Conservation (phyloP, 2,113 vertebrate genomes). For the Shinisaurus crocodilurus region DNA sequence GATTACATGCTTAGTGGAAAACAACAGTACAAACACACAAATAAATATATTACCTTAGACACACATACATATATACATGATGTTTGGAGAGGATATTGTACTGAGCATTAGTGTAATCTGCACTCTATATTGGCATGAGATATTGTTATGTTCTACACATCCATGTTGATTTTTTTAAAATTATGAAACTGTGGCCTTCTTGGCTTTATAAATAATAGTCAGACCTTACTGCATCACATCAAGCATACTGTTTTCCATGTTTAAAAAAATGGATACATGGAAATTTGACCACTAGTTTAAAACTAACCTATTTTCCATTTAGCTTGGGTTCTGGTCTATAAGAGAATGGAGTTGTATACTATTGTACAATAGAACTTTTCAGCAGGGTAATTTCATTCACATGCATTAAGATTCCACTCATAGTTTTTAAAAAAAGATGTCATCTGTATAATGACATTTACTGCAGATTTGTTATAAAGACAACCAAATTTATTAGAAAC, state of each 20-base stretch:
- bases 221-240: background rate
- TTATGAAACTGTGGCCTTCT: background rate
- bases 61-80: background rate
- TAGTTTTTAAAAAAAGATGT: background rate
- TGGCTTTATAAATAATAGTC: background rate
- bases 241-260: slow-evolving; percentile 3
- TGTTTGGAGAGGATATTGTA: slow-evolving; percentile 22
- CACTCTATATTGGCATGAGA: background rate
- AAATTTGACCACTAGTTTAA: slow-evolving; percentile 27
- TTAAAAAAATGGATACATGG: background rate
- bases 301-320: slow-evolving; percentile 21
- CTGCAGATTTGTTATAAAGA: background rate
- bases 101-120: slow-evolving; percentile 32
- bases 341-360: slow-evolving; percentile 7
- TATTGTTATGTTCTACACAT: background rate
- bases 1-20: slow-evolving; percentile 1
- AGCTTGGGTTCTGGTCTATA: background rate
- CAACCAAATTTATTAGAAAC: background rate
- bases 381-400: background rate
- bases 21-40: slow-evolving; percentile 15
- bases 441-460: background rate
- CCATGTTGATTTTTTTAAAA: background rate
- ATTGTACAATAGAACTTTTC: background rate
- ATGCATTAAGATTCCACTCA: background rate
- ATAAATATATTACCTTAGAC: slow-evolving; percentile 38